Evolutionary conservation across 1,140 invertebrate species (phyloP).

Genomic region (Diploscapter pachys): DNA sequence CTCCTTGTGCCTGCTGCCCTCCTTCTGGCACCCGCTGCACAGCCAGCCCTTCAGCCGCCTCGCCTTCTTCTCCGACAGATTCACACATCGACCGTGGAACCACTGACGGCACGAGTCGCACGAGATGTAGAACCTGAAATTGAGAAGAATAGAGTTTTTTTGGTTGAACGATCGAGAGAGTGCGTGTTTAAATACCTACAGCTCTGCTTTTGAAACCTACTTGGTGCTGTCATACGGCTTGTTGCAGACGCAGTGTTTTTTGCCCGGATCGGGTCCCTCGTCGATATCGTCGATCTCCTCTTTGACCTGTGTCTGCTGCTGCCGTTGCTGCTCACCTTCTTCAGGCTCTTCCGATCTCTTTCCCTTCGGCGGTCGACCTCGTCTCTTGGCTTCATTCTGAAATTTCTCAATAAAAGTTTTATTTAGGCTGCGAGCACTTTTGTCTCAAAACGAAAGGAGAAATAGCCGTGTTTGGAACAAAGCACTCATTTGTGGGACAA

Average conservation of each 20-base stretch:
- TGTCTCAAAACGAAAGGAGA: too few relatives aligned
- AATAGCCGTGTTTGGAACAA: too few relatives aligned
- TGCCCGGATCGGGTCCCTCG: not conserved
- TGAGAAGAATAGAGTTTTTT: slow-evolving; percentile 2
- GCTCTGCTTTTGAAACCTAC: slow-evolving; percentile 61
- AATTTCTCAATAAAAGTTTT: too few relatives aligned
- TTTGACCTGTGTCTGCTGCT: too few relatives aligned
- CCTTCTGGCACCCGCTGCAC: slow-evolving; percentile 72
- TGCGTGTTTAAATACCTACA: not conserved
- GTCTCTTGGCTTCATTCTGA: too few relatives aligned
- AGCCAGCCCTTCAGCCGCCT: slow-evolving; percentile 80
- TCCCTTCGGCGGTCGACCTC: too few relatives aligned
- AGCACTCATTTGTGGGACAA: too few relatives aligned
- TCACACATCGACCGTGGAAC: slow-evolving; percentile 95
- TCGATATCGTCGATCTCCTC: too few relatives aligned
- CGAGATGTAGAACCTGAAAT: slow-evolving; percentile 84
- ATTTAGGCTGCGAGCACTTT: too few relatives aligned
- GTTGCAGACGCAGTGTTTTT: slow-evolving; percentile 81
- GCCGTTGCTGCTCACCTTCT: too few relatives aligned
- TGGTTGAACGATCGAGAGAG: too few relatives aligned
- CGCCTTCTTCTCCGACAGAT: slow-evolving; percentile 85
- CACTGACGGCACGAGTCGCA: slow-evolving; percentile 95
- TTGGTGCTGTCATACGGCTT: slow-evolving; percentile 80
- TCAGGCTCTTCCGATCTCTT: too few relatives aligned
- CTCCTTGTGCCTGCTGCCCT: slow-evolving; percentile 9